Evolutionary conservation across 1,140 invertebrate genomes (phyloP), one percentile per base, ranked within the genome.

Genomic region (Zaprionus nigranus): DNA sequence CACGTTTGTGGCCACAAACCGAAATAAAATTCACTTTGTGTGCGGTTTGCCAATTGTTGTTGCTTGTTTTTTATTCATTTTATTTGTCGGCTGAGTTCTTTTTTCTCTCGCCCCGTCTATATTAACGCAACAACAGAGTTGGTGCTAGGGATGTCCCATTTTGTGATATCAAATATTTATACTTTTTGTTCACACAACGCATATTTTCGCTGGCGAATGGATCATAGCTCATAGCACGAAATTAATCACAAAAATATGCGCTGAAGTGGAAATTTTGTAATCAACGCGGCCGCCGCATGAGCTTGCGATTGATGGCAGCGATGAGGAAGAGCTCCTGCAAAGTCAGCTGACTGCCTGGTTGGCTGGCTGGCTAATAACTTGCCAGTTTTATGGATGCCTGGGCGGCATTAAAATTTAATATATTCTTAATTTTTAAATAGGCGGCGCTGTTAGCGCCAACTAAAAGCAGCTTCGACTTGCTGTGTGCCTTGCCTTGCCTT

Each of bases 351-450:
- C n/a, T 46, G n/a, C n/a, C 7, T 22, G 40, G 36, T 30, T 75
- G 74, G 49, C 43, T 56, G 65, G 67, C 65, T 78, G 61, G 82
- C 82, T 86, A 86, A 86, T 86, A 87, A 84, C 60, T 88, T 79
- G 73, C 63, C 40, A 24, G 75, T 66, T 67, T 77, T 66, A 77
- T 78, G 79, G 65, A 28, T 65, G 63, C 58, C 54, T 34, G 56
- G 40, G 57, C 17, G 38, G 64, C 84, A 87, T 87, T 87, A 81
- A 81, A 71, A 74, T 81, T 87, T 75, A 90, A 87, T 73, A 84
- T 65, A 81, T 90, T 87, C 82, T 88, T 87, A 87, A 87, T 87
- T 87, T 88, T 88, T 87, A 87, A 87, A 87, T 83, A 87, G 84
- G 77, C 83, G 60, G 38, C 74, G 53, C 59, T 38, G 64, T 13